Base-by-base conservation (phyloP, 2,888 invertebrate genomes). In the Coremacera marginata region DNA sequence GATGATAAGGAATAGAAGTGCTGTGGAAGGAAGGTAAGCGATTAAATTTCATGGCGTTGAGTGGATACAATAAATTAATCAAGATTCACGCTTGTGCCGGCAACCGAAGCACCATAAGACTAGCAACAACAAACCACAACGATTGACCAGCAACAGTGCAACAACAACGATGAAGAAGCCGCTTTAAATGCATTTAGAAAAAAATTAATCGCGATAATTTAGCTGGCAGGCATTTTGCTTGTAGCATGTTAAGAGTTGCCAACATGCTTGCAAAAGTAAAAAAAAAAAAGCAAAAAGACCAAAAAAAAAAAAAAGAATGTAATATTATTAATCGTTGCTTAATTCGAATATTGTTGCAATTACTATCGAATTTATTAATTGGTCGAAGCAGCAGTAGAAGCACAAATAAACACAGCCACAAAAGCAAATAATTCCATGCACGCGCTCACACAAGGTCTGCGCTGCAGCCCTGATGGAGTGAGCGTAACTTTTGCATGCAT, bases 191-290 rank as follows among this genome's bases (percentile, higher is more conserved):
- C 51, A 31, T 11, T 63, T 73, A 27, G n/a, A 65, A 52, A 74
- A 76, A 76, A 55, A 55, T 71, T 70, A 70, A 76, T 71, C 70
- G 67, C 37, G 70, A 71, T 71, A 70, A 71, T 71, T 76, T 71
- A 25, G 44, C n/a, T 37, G 65, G 31, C 44, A 52, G 70, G 70
- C 63, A 76, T 62, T 51, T 51, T 9, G 65, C 63, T 22, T n/a
- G 16, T 16, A 34, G 55, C 55, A 70, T 27, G 31, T 49, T 49
- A 9, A 44, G 65, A 44, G 49, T 67, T 67, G 25, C 49, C 67
- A 67, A 22, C 67, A 37, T 19, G 55, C 22, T 44, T 9, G n/a
- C 65, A 31, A 19, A 37, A n/a, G 8, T 55, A 55, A 5, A n/a
- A 7, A 55, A 55, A 5, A n/a, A 7, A 55, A 22, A 9, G 52